Evolutionary conservation across 23 tunicate genomes (phyloP), one percentile per base, ranked within the genome.

Genomic region (Corella eumyota): DNA sequence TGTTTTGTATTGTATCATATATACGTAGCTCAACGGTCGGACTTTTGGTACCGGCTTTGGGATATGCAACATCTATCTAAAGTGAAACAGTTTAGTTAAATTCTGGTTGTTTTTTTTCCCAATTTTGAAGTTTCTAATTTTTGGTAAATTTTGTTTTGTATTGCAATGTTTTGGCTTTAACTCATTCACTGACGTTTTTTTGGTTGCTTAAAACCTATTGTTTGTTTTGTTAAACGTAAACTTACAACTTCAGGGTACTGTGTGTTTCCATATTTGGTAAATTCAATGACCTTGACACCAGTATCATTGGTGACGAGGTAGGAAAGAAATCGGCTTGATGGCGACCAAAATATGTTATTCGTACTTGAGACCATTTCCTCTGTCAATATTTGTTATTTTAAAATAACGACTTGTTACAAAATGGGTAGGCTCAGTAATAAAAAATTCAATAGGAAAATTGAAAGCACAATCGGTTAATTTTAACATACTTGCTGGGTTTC

Each of bases 311-410:
- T 80, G 46, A 64, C 60, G 22, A 83, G n/a, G 38, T 70, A 92
- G 45, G 65, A 77, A 21, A 92, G 33, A 35, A 34, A 62, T 38
- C 36, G 46, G 4, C 53, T 20, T 40, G 72, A 74, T 9, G 93
- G 99, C 2, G 93, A 76, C 99, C 99, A 83, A 50, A 50, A 83
- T 27, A 83, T 76, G 48, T 65, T 73, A 69, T 92, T 80, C 9
- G 70, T 76, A 20, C 87, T 57, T 25, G 54, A 73, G 28, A 92
- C 76, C 99, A 92, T 92, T 46, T 92, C 99, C 85, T 92, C 93
- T 86, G 66, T 15, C 68, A 60, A 61, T 34, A 45, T 15, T 6
- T 56, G 1, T 38, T 11, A 11, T 53, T n/a, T n/a, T n/a, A n/a
- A n/a, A n/a, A n/a, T n/a, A n/a, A n/a, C n/a, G n/a, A n/a, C n/a